These are phyloP conservation scores for Centrocercus urophasianus DNA, from an alignment of 2,113 vertebrate genomes.

Conservation along the genomic window DNA sequence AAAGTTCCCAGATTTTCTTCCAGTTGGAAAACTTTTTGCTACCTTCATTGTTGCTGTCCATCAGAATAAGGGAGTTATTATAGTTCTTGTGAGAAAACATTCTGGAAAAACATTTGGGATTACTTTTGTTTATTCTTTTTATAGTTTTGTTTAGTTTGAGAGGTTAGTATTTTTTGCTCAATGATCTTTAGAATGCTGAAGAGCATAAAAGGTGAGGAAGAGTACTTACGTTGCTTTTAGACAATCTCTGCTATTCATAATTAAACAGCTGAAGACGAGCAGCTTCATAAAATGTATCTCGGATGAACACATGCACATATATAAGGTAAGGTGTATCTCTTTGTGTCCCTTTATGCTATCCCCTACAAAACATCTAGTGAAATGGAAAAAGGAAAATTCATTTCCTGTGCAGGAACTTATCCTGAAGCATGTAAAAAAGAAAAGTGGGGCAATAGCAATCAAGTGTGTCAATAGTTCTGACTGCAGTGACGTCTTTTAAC, in stretches of 20 bases:
- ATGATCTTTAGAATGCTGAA: background rate
- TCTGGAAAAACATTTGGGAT: background rate
- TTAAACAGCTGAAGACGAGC: background rate
- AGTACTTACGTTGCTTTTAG: background rate
- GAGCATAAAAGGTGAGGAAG: background rate
- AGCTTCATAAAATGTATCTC: background rate
- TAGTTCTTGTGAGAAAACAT: background rate
- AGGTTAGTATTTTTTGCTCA: background rate
- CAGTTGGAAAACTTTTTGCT: background rate
- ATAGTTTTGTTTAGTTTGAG: background rate
- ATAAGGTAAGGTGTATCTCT: background rate
- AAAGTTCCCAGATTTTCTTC: background rate
- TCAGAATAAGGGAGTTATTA: background rate
- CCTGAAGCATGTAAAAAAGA: background rate
- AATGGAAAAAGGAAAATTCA: background rate
- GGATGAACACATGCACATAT: rapidly evolving
- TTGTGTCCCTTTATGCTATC: background rate
- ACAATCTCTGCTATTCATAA: background rate
- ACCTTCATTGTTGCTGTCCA: background rate
- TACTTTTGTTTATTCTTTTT: background rate
- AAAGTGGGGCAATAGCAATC: background rate
- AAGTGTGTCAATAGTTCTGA: background rate
- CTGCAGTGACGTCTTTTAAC: background rate
- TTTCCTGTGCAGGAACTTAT: background rate
- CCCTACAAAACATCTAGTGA: background rate